phyloP scores from a whole-genome alignment of 2,888 invertebrate species.

The Hetaerina titia region DNA sequence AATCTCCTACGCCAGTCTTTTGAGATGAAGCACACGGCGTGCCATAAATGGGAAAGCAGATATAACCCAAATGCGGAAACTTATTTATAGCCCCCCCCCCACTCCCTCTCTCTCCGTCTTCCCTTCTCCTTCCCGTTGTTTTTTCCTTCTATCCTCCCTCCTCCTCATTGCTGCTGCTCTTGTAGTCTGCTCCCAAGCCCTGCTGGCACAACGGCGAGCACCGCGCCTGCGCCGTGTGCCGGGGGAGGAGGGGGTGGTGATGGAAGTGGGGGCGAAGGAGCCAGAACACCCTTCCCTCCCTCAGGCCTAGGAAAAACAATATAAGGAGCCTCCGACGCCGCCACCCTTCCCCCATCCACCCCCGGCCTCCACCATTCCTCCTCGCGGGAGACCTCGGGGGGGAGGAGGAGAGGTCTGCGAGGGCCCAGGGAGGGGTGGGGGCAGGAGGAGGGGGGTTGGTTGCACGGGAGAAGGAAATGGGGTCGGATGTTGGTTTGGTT shows the following conservation, averaged over 20 bases:
- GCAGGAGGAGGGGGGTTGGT: background rate
- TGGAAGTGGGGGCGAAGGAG: background rate
- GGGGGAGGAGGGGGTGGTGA: background rate
- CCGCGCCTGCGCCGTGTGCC: background rate
- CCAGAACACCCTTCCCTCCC: background rate
- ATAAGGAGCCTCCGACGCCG: background rate
- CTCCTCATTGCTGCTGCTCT: background rate
- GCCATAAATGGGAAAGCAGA: slow-evolving; percentile 60
- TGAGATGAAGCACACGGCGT: slow-evolving; percentile 54
- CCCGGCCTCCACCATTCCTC: background rate
- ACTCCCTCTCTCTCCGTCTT: background rate
- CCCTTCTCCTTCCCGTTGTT: background rate
- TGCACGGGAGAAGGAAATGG: background rate
- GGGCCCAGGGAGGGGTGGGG: background rate
- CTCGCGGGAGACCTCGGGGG: background rate
- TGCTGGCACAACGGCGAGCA: background rate
- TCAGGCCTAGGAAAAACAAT: slow-evolving; percentile 56
- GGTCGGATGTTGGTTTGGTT: background rate
- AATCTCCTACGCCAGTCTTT: slow-evolving; percentile 24
- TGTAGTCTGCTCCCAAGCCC: background rate
- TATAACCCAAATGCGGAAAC: slow-evolving; percentile 66
- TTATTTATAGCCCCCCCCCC: slow-evolving; percentile 50
- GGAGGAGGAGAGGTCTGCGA: background rate
- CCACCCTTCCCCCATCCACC: background rate
- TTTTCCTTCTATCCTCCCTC: background rate